Conservation (phyloP, 2,113 vertebrate genomes). For the Azemiops feae region DNA sequence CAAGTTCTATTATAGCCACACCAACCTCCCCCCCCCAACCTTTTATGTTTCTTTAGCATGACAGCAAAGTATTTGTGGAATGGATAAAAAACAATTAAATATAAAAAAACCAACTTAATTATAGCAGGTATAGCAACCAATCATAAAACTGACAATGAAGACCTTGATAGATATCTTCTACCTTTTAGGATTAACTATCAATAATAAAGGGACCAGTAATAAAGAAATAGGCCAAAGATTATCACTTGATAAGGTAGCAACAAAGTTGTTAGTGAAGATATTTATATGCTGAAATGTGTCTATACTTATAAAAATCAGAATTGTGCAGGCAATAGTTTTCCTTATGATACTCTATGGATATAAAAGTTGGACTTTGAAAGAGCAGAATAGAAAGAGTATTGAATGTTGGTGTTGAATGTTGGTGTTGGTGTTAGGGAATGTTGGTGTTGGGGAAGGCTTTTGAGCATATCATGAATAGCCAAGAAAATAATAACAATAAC, state of each 20-base stretch:
- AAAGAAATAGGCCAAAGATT: neutral
- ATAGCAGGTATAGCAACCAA: neutral
- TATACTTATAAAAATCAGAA: neutral
- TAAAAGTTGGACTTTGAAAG: neutral
- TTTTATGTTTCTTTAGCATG: neutral
- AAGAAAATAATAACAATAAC: neutral
- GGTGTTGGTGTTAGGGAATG: neutral
- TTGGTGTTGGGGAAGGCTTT: neutral
- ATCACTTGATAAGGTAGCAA: neutral
- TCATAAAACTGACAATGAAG: neutral
- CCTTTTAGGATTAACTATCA: neutral
- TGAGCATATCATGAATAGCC: neutral
- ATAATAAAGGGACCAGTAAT: neutral
- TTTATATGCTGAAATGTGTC: neutral
- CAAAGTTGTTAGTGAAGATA: neutral
- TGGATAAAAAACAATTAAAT: neutral
- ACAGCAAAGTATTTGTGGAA: neutral
- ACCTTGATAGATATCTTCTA: neutral
- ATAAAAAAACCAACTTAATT: neutral
- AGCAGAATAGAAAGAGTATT: neutral
- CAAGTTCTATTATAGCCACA: neutral
- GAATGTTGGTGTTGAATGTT: neutral
- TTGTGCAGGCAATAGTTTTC: neutral
- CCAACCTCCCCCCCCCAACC: neutral
- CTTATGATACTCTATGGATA: neutral